These are phyloP conservation scores for Lithobates sylvaticus DNA, from an alignment of 2,797 vertebrate species.

Conservation along the genomic window DNA sequence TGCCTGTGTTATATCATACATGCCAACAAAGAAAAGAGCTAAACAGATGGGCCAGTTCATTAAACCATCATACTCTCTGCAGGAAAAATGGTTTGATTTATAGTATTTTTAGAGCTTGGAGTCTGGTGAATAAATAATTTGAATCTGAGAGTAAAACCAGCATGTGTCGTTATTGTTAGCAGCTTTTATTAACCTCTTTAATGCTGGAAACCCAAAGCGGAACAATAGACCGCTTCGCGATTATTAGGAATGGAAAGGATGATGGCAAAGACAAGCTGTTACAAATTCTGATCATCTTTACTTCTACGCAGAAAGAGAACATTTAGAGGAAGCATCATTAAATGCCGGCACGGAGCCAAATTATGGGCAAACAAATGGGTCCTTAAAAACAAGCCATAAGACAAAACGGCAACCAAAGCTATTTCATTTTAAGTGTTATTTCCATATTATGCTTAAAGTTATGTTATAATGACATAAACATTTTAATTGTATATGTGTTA, in stretches of 20 bases:
- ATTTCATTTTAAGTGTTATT: constrained; percentile 3
- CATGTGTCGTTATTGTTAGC: constrained; percentile 50
- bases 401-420: not conserved
- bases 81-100: constrained; percentile 62
- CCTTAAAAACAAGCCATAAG: not conserved
- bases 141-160: constrained; percentile 47
- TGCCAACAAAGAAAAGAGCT: constrained; percentile 26
- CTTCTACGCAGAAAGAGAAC: not conserved
- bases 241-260: not conserved
- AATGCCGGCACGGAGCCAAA: not conserved
- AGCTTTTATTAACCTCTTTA: constrained; percentile 47
- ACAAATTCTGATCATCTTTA: not conserved
- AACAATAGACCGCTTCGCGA: not conserved
- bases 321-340: not conserved
- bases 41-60: constrained; percentile 63
- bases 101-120: constrained; percentile 59
- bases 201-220: not conserved
- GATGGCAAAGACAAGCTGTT: not conserved
- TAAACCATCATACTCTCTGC: constrained; percentile 60
- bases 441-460: not conserved
- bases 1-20: constrained; percentile 8
- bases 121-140: constrained; percentile 56
- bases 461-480: not conserved
- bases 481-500: not conserved
- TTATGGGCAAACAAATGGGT: constrained; percentile 1